Base-by-base conservation (phyloP, 2,888 invertebrate genomes). In the Agapetus fuscipes region DNA sequence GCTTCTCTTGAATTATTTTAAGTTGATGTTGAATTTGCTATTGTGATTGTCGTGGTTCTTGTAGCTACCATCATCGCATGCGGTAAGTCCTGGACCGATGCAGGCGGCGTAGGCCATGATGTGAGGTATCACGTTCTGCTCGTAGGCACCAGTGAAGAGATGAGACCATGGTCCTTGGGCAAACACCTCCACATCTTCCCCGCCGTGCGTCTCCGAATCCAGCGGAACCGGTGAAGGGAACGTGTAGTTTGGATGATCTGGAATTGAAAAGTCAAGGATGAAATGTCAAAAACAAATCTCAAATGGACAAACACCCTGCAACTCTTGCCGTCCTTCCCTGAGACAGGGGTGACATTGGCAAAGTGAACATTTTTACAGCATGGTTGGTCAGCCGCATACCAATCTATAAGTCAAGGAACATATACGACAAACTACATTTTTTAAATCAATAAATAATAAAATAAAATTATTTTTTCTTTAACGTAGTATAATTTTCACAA, bases 81-180 rank as follows among this genome's bases (percentile, higher is more conserved):
- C 60, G 9, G 66, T 72, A 0, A 65, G 49, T 0, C 77, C 78
- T 1, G 66, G 57, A 0, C 87, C 85, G 3, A 87, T 73, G 48
- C 84, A 84, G 0, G 82, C 64, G 0, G 84, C 83, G 51, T 72
- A 87, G 0, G 74, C 79, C 54, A 83, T 75, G 7, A 83, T 75
- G 53, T 87, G 83, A 0, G 88, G 84, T 30, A 90, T 77, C 52
- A 72, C 78, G 57, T 76, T 80, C 59, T 90, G 84, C 52, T 90
- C 86, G 51, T 82, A 79, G 38, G 77, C 78, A 0, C 88, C 86
- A 0, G 78, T 76, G 54, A 90, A 84, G 1, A 90, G 65, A 54
- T 89, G 87, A 0, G 86, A 64, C 81, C 83, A 82, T 2, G 86
- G 88, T 14, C 80, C 89, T 9, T 60, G 62, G 0, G 87, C 86